Evolutionary conservation across 1,140 invertebrate species (phyloP), one percentile per base, ranked within the genome.

Genomic region (Sinella curviseta): DNA sequence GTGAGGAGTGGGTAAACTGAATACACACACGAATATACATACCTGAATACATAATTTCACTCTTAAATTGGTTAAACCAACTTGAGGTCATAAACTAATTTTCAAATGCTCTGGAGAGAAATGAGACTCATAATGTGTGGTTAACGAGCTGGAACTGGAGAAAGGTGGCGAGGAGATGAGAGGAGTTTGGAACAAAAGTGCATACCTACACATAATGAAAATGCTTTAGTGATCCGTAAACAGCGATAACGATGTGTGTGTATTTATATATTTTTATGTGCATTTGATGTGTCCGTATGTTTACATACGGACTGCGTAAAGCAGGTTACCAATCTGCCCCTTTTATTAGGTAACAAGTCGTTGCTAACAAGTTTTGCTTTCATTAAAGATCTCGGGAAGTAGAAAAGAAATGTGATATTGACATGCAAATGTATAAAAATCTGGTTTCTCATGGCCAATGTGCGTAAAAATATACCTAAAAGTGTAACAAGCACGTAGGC

Each of bases 81-180:
- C 28, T 30, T 31, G 65, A 70, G 30, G 65, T 70, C 65, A 33
- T 70, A 70, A 70, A 70, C 65, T 70, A 70, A 70, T 70, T 70
- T 70, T 70, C 28, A 70, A 70, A 70, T 70, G 65, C 31, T 70
- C 65, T 14, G 57, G 57, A 70, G 65, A 70, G 65, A 70, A 70
- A 70, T 70, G 65, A 70, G 26, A 24, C 65, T 70, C 65, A 70
- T 70, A 70, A 70, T 70, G 65, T 70, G 26, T 70, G 28, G 65
- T 70, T 70, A 70, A 70, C 65, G 65, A 70, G 65, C 8, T 31
- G 31, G 65, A 70, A 70, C 65, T 70, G 65, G 65, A 70, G 65
- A 70, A 70, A 70, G 65, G 65, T 70, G 57, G 57, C 26, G 65
- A 70, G 24, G 55, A 70, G 65, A 4, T 70, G 65, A 33, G n/a